Base-by-base conservation (phyloP, 2,888 invertebrate species). In the Catocala sponsa region DNA sequence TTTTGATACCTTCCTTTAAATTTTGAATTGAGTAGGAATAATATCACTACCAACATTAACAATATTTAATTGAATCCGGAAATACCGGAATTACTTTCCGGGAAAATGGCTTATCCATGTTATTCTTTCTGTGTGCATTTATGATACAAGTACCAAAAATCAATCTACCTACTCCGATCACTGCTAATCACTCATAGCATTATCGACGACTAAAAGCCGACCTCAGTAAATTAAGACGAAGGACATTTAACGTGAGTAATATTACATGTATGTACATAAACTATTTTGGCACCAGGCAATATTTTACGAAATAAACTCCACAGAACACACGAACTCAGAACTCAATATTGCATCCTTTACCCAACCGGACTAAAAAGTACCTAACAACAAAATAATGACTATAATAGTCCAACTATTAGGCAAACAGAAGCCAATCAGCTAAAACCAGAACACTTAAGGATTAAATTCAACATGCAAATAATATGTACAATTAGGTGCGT, bases 391-490 rank as follows among this genome's bases (percentile, higher is more conserved):
- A 55, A 53, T 49, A 59, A 38, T 11, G 13, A 59, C 1, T 13
- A 62, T 56, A 58, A 50, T 48, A 63, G 5, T 42, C 33, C 6
- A 53, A 63, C 67, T 58, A 67, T 65, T 62, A 57, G 64, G 57
- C 66, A 59, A 65, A 61, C 48, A 65, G 63, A 66, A 63, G 63
- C 58, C 68, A 68, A 75, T 75, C 76, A 63, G 55, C 65, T 59
- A 68, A 63, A 74, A 74, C 76, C 61, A 76, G 77, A 68, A 64
- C 62, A 66, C 68, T 72, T 74, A 65, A 70, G 77, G 72, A 74
- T 76, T 74, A 71, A 63, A 75, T 67, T 68, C 61, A 63, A 77
- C 63, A 77, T 77, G 77, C 73, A 75, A 77, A 77, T 70, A 77
- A 77, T 70, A 72, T 58, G 53, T 70, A 73, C 70, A 80, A 79